These are phyloP conservation scores for Mastigias papua DNA, from an alignment of 30 jellyfish, hydroid and myxozoan species.

Conservation along the genomic window DNA sequence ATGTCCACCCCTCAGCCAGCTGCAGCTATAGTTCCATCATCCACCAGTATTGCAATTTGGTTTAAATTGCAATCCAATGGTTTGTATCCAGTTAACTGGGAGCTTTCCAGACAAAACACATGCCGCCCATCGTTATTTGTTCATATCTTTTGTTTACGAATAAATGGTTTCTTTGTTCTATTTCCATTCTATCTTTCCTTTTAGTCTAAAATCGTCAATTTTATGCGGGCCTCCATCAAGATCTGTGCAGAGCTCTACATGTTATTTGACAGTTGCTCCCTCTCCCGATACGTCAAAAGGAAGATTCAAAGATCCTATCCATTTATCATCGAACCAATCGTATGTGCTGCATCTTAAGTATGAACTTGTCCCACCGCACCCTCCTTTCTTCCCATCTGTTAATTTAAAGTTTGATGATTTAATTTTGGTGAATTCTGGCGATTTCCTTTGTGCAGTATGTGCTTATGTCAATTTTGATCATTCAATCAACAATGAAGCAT, in stretches of 20 bases:
- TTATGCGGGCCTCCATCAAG: conserved; percentile 15
- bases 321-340: background rate
- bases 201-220: conserved; percentile 23
- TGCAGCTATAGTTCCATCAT: no score
- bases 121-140: no score
- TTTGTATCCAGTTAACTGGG: no score
- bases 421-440: conserved; percentile 86
- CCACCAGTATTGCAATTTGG: no score
- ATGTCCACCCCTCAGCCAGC: no score
- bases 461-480: background rate
- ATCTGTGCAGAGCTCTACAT: conserved; percentile 58
- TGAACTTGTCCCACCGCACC: conserved; percentile 89
- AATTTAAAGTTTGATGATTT: conserved; percentile 73
- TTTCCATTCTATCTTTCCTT: no score
- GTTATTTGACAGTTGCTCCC: conserved; percentile 74
- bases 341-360: conserved; percentile 65
- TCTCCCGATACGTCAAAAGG: background rate
- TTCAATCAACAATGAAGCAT: background rate
- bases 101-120: no score
- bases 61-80: no score
- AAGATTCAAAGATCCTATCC: background rate
- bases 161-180: no score
- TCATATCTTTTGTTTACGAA: background rate
- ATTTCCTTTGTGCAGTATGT: conserved; percentile 72
- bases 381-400: conserved; percentile 85